Base-by-base conservation (phyloP, 1,140 invertebrate species). In the Drosophila insularis region DNA sequence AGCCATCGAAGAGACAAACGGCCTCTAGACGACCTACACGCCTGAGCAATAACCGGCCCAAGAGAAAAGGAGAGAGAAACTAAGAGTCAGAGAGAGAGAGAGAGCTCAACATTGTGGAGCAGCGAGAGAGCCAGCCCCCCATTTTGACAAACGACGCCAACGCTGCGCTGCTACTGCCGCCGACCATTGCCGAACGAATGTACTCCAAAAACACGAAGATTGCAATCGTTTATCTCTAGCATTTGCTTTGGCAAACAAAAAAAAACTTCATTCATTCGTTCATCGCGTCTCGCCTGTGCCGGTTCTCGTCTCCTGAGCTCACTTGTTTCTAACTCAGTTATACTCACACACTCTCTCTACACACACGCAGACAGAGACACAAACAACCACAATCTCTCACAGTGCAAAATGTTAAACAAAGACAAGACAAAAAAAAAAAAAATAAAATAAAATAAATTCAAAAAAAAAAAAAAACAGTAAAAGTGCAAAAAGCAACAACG, bases 1-100 rank as follows among this genome's bases (percentile, higher is more conserved):
- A 6, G 27, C 27, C 27, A 39, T 58, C 46, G 27, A 69, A 35
- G 35, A 54, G 19, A 32, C 35, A 31, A 90, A 91, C 89, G 89
- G 89, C 89, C 89, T 91, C 89, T 91, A 91, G 90, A 91, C 89
- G 89, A 91, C 89, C 89, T 91, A 91, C 89, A 84, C 89, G 77
- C 74, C 71, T 80, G 84, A 87, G 84, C 84, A 68, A 40, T 76
- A 59, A 50, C 64, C 50, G 56, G 58, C 55, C 64, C 55, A 31
- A 73, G 63, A 67, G 35, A 37, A 23, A n/a, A 14, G 19, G 21
- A 46, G 53, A 60, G 63, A 70, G 40, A 68, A 27, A 27, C 27
- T 4, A 27, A 27, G 27, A n/a, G 19, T 32, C 39, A 46, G 43
- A 60, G 63, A 70, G 35, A 72, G 63, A 63, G 19, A 39, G 40